Base-by-base conservation (phyloP, 2,113 vertebrate genomes). In the Rhodinocichla rosea region DNA sequence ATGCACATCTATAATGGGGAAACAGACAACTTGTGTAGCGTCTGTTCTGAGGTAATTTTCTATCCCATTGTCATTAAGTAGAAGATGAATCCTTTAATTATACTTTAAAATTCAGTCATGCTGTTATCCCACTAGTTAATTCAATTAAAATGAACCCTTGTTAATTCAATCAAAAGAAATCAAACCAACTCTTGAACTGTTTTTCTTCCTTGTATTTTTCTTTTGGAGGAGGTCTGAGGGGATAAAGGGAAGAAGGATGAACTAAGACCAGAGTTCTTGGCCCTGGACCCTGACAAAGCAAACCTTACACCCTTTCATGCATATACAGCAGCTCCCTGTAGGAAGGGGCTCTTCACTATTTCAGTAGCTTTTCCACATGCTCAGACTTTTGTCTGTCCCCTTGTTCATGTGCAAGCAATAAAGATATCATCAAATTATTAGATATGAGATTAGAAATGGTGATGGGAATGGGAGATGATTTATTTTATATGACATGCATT, bases 91-190 rank as follows among this genome's bases (percentile, higher is more conserved):
- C 67, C 84, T 82, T 83, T 95, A 93, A 94, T 96, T 89, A 95
- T 92, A 77, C 73, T 91, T 95, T 86, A 91, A 92, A 84, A 88
- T 92, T 85, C 42, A 82, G 40, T 84, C 74, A 47, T 87, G 82
- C 96, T 95, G 94, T 95, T 97, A 96, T 82, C 89, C 60, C 83
- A 91, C 81, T 84, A 95, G 89, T 92, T 97, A 96, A 96, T 96
- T 95, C 90, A 94, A 94, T 95, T 95, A 96, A 96, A 96, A 90
- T 86, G 83, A 95, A 67, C 44, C 85, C 93, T 95, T 96, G 93
- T 93, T 95, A 96, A 95, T 95, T 96, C 92, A 96, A 93, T 96
- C 96, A 97, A 89, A 96, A 94, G 73, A 32, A 91, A 90, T 96
- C 85, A 95, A 90, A 96, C 88, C 60, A 94, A 75, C 83, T 81